These are phyloP conservation scores for Lasiurus borealis DNA, from an alignment of 2,113 vertebrate species.

Conservation along the genomic window DNA sequence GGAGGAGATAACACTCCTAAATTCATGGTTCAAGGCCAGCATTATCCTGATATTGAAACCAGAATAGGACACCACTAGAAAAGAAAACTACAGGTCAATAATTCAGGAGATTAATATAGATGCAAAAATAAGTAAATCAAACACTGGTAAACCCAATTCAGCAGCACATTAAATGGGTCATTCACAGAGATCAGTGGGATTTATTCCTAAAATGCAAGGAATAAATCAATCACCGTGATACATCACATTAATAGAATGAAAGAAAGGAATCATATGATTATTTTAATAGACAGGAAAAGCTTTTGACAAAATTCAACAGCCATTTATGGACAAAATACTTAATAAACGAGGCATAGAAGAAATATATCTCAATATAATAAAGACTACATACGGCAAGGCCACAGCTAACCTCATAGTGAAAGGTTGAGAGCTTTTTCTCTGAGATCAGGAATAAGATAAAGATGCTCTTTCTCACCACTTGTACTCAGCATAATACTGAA, in stretches of 20 bases:
- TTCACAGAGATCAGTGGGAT: background rate
- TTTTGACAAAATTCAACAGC: background rate
- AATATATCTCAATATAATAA: conserved; percentile 16
- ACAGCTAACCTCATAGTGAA: background rate
- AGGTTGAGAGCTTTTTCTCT: background rate
- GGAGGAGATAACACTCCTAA: background rate
- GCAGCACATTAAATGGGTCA: background rate
- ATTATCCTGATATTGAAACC: background rate
- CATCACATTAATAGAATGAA: background rate
- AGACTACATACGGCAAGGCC: background rate
- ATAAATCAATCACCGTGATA: background rate
- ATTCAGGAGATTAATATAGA: background rate
- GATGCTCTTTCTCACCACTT: background rate
- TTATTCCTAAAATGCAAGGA: background rate
- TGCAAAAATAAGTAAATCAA: background rate
- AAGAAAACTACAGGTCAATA: conserved; percentile 3
- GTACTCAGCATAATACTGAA: background rate
- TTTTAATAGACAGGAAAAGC: background rate
- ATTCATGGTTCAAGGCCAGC: background rate
- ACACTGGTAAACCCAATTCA: conserved; percentile 9
- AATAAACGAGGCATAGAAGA: background rate
- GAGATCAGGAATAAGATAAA: background rate
- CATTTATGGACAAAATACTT: background rate
- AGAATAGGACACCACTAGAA: background rate
- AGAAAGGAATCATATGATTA: background rate